Base-by-base conservation (phyloP, 2,888 invertebrate species). In the Euplexia lucipara region DNA sequence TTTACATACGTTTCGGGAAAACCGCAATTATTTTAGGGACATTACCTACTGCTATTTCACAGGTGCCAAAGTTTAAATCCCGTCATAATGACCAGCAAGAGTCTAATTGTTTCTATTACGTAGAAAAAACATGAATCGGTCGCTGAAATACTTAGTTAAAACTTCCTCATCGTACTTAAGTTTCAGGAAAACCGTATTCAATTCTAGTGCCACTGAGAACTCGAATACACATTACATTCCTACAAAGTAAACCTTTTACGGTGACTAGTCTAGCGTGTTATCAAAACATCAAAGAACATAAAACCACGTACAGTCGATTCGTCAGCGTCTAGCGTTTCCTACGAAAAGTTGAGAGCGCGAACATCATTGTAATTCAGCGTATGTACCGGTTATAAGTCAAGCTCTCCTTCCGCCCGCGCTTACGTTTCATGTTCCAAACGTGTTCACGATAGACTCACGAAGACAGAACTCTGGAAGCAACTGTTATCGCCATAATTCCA, bases 311-410 rank as follows among this genome's bases (percentile, higher is more conserved):
- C 59, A 32, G 45, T 47, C 60, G 53, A 75, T 77, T 67, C 71
- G 62, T 70, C 75, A 67, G 79, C 59, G 65, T 70, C 67, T 61
- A 62, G 62, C 54, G 35, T 75, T 78, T 70, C 77, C 70, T 76
- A 76, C 37, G 77, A 70, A 72, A 70, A 60, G 62, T 70, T 63
- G 64, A 73, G 72, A 74, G 81, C 51, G 66, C 75, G 70, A 79
- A 78, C 79, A 76, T 86, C 77, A 90, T 91, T 90, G 86, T 86
- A 79, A 90, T 90, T 88, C 90, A 82, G 82, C 68, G 82, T 75
- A 84, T 78, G 87, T 81, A 66, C 34, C 20, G 26, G 48, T 71
- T 82, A 80, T 82, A 84, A 82, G 83, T 84, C 84, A 83, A 83
- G 83, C 85, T 83, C 88, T 84, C 82, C 85, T 89, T 90, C 90